A percentile compares a stretch with the other conserved stretches of the same genome.
Conservation (phyloP, 2,888 invertebrate species). For the Galerucella nymphaeae region DNA sequence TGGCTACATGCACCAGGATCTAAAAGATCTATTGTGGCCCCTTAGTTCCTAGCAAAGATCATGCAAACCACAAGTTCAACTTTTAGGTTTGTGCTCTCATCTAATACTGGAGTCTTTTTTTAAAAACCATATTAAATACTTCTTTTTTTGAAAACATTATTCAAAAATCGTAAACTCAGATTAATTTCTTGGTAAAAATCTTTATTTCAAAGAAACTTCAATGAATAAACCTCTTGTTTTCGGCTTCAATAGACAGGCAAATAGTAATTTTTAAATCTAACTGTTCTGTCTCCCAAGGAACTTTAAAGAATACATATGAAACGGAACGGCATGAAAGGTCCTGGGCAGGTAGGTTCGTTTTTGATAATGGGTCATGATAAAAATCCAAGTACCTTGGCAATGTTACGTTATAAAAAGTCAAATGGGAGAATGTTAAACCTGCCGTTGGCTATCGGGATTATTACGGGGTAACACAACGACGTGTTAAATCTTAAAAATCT, state of each 20-base stretch:
- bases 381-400: slow-evolving; percentile 42
- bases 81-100: too few species aligned
- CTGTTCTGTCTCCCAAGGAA: slow-evolving; percentile 15
- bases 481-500: not conserved
- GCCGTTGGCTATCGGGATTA: slow-evolving; percentile 22
- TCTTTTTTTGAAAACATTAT: too few species aligned
- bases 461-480: slow-evolving; percentile 22
- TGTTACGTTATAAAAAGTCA: slow-evolving; percentile 44
- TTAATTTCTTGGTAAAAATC: not conserved
- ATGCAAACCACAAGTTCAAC: too few species aligned
- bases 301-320: slow-evolving; percentile 27
- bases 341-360: slow-evolving; percentile 37
- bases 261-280: slow-evolving; percentile 26
- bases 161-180: too few species aligned
- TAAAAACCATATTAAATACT: too few species aligned
- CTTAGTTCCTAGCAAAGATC: too few species aligned
- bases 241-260: slow-evolving; percentile 19
- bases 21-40: too few species aligned
- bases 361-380: slow-evolving; percentile 46
- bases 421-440: slow-evolving; percentile 43
- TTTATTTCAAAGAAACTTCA: not conserved
- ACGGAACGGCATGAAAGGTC: slow-evolving; percentile 33
- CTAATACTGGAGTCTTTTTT: too few species aligned
- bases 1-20: too few species aligned
- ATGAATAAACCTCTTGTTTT: not conserved